A percentile compares a stretch with the other conserved stretches of the same genome.
Conservation (phyloP, 1,140 invertebrate genomes). For the Zaprionus ornatus region DNA sequence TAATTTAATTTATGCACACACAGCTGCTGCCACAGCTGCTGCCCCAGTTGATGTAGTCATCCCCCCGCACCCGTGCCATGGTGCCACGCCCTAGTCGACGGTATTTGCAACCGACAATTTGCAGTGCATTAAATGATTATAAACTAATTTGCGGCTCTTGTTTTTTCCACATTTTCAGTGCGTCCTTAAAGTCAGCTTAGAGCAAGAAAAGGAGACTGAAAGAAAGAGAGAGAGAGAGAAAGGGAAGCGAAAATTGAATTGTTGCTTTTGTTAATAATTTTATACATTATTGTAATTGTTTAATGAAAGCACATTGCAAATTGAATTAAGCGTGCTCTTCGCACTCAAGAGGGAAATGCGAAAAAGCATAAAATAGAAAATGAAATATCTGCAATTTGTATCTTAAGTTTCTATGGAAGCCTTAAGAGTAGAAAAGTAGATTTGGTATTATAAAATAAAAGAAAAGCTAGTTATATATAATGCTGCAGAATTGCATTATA, state of each 20-base stretch:
- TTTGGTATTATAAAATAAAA: too few relatives aligned
- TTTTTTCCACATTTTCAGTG: background rate
- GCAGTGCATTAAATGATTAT: slow-evolving; percentile 76
- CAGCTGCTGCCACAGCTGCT: slow-evolving; percentile 35
- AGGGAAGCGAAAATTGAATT: background rate
- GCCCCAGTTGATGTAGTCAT: slow-evolving; percentile 15
- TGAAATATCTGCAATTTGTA: too few relatives aligned
- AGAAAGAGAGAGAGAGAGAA: background rate
- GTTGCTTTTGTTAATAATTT: background rate
- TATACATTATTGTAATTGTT: background rate
- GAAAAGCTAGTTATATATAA: too few relatives aligned
- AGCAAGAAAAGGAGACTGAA: background rate
- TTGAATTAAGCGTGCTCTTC: background rate
- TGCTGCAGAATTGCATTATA: too few relatives aligned
- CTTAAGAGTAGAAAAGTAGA: too few relatives aligned
- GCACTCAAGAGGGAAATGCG: too few relatives aligned
- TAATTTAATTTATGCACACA: slow-evolving; percentile 81
- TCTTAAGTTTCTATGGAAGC: too few relatives aligned
- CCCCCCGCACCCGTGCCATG: background rate
- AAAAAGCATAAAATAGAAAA: too few relatives aligned
- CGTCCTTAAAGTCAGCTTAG: background rate
- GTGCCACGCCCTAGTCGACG: background rate
- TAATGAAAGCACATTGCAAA: background rate
- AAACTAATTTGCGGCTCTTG: slow-evolving; percentile 70
- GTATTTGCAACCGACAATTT: slow-evolving; percentile 49